Evolutionary conservation across 2,113 vertebrate species (phyloP), one percentile per base, ranked within the genome.

Genomic region (Eclectus roratus): DNA sequence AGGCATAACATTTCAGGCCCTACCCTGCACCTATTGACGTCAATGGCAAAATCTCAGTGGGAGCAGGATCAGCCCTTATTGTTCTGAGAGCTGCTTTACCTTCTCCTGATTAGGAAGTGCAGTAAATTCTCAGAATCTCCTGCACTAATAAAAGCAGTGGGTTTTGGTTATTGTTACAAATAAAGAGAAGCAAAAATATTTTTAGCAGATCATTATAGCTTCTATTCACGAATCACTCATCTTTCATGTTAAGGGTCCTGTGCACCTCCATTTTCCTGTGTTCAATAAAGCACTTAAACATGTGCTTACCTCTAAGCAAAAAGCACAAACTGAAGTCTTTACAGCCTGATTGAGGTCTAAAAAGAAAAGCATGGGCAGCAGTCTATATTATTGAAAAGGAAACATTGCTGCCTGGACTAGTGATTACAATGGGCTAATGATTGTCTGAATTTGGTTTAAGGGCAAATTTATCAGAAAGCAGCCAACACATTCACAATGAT

Each of bases 61-160:
- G 80, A 94, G 41, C 85, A 94, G 88, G 73, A 92, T 69, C 90
- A 91, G 76, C 83, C 92, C 77, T 95, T 93, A 76, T 17, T 85
- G 41, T 97, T 96, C 85, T 15, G 66, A 93, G 73, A 91, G 83
- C 77, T 92, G 93, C 89, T 96, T 92, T 88, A 96, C 86, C 85
- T 93, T 93, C 88, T 94, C 80, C 91, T 70, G 77, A 88, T 82
- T 83, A 87, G 53, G 65, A 95, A 94, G 88, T 89, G 73, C 83
- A 93, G 92, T 79, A 61, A 92, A 91, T 85, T 92, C 31, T 43
- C 85, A 87, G 89, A 88, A 95, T 81, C 89, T 77, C 46, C 88
- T 72, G 85, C 93, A 91, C 77, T 84, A 88, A 69, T 49, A 81
- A 49, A 88, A 96, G 37, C 37, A 6, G 72, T 87, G 33, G 47